These are phyloP conservation scores for Acanthiza pusilla DNA, from an alignment of 2,797 vertebrate species.

Conservation along the genomic window DNA sequence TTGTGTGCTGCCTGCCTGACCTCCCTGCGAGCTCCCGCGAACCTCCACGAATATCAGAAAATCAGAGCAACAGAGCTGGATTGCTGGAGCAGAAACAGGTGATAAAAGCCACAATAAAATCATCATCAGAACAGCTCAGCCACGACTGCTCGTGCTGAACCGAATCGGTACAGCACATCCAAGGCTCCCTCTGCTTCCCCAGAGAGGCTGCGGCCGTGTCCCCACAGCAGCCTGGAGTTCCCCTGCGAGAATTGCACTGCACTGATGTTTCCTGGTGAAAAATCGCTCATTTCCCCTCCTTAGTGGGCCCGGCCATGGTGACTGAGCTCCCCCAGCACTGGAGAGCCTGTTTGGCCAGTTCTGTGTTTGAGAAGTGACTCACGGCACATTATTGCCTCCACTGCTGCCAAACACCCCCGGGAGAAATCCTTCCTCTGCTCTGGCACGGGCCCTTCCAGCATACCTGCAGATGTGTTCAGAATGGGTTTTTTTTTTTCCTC, in stretches of 20 bases:
- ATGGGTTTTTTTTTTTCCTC: neutral
- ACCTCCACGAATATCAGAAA: too few species aligned
- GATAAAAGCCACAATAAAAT: neutral
- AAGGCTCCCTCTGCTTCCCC: neutral
- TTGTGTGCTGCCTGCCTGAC: too few species aligned
- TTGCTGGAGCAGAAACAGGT: neutral
- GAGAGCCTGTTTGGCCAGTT: constrained; percentile 13
- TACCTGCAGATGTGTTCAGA: neutral
- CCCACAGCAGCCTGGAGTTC: rapidly evolving
- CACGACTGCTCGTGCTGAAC: neutral
- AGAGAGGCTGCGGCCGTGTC: rapidly evolving
- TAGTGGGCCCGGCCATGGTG: neutral
- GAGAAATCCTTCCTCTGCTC: neutral
- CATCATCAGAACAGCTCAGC: neutral
- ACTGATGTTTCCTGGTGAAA: neutral
- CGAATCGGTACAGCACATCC: neutral
- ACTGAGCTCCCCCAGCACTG: neutral
- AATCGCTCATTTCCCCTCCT: neutral
- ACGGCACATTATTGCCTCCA: neutral
- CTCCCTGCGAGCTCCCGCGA: too few species aligned
- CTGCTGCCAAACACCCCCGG: neutral
- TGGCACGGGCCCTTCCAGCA: rapidly evolving
- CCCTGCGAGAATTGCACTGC: neutral
- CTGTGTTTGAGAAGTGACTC: constrained; percentile 40
- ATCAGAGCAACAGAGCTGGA: neutral